Evolutionary conservation across 1,140 invertebrate species (phyloP).

Genomic region (Carposina sasakii): DNA sequence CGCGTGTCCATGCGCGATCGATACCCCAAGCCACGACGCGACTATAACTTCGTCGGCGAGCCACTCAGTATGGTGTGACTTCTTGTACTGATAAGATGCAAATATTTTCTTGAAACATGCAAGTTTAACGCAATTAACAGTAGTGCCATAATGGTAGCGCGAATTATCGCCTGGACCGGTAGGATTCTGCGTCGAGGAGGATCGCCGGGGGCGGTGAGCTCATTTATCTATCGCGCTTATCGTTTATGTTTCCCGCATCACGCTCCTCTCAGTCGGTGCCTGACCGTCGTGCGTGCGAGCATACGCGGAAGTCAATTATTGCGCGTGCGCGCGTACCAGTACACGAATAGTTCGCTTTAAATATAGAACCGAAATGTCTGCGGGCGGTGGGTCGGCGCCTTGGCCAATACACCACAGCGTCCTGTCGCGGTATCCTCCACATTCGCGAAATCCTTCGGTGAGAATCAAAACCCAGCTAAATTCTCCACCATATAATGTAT

Average conservation of each 20-base stretch:
- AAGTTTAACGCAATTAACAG: slow-evolving; percentile 17
- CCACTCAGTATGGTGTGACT: slow-evolving; percentile 47
- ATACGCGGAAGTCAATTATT: slow-evolving; percentile 65
- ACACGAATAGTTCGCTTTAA: slow-evolving; percentile 64
- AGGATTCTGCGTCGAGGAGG: slow-evolving; percentile 61
- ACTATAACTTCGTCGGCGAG: slow-evolving; percentile 32
- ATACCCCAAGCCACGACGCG: slow-evolving; percentile 44
- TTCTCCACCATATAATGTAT: slow-evolving; percentile 42
- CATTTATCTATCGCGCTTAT: slow-evolving; percentile 63
- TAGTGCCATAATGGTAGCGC: slow-evolving; percentile 33
- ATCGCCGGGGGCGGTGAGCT: slow-evolving; percentile 63
- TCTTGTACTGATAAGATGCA: slow-evolving; percentile 47
- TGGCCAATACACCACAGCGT: slow-evolving; percentile 80
- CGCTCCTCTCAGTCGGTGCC: slow-evolving; percentile 57
- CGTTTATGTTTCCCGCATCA: slow-evolving; percentile 41
- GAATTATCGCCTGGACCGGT: slow-evolving; percentile 53
- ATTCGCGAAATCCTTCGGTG: slow-evolving; percentile 65
- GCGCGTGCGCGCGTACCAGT: slow-evolving; percentile 57
- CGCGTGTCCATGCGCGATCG: slow-evolving; percentile 54
- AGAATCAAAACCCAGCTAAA: slow-evolving; percentile 42
- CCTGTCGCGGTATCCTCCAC: slow-evolving; percentile 69
- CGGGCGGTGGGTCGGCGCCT: slow-evolving; percentile 75
- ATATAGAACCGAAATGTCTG: slow-evolving; percentile 66
- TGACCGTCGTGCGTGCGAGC: slow-evolving; percentile 62
- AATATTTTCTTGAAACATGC: slow-evolving; percentile 20